phyloP scores from a whole-genome alignment of 2,797 vertebrate genomes.

The Urocyon cinereoargenteus region DNA sequence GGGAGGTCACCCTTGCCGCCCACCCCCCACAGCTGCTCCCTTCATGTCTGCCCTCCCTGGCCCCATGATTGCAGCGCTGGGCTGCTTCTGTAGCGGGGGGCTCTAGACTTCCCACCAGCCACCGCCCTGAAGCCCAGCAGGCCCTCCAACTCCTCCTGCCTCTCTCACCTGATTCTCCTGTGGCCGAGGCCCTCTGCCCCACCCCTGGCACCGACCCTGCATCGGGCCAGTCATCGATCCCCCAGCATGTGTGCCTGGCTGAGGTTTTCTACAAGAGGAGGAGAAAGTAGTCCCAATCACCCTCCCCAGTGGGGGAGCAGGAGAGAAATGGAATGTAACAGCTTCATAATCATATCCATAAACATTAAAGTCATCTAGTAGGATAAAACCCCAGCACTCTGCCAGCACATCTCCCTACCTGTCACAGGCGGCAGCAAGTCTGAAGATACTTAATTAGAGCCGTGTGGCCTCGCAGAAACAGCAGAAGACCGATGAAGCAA shows the following conservation, averaged over 20 bases:
- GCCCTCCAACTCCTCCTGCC: too few species aligned
- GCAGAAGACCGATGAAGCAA: not conserved
- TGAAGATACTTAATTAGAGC: not conserved
- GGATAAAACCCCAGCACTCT: not conserved
- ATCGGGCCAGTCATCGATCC: not conserved
- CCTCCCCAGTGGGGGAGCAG: not conserved
- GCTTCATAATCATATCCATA: not conserved
- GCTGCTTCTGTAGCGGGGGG: too few species aligned
- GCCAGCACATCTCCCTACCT: not conserved
- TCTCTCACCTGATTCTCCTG: not conserved
- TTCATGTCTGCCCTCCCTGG: too few species aligned
- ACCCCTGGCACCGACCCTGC: not conserved
- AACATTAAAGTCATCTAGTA: not conserved
- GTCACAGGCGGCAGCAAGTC: not conserved
- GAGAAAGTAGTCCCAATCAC: not conserved
- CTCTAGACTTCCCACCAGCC: not conserved
- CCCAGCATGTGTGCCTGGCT: not conserved
- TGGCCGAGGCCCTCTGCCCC: not conserved
- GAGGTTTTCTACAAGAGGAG: not conserved
- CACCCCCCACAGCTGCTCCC: not conserved
- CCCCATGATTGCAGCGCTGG: not conserved
- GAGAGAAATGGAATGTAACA: not conserved
- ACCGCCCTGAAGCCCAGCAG: not conserved
- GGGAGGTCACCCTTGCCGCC: not conserved
- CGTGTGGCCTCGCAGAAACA: not conserved